Conservation (phyloP, 2,113 vertebrate species). For the Ictalurus furcatus region DNA sequence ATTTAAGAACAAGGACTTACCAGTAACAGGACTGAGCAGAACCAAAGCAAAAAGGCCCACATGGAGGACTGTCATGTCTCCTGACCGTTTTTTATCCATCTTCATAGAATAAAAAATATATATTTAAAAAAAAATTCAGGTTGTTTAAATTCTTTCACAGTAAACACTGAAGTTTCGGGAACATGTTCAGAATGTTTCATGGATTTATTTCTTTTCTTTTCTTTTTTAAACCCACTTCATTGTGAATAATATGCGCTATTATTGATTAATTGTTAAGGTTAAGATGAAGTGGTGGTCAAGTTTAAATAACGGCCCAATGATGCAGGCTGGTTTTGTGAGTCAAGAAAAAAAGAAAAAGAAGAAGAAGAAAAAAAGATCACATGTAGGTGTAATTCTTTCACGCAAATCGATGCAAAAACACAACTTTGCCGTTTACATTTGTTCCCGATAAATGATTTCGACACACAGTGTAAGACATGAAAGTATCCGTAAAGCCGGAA, state of each 20-base stretch:
- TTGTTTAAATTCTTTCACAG: not conserved
- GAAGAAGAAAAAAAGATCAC: not conserved
- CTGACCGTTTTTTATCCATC: not conserved
- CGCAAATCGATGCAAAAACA: not conserved
- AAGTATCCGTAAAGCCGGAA: not conserved
- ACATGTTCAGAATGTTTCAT: not conserved
- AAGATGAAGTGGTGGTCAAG: not conserved
- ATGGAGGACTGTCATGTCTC: conserved; percentile 49
- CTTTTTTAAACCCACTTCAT: no score
- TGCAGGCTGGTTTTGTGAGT: not conserved
- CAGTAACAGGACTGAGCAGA: conserved; percentile 53
- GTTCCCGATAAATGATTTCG: not conserved
- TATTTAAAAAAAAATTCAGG: not conserved
- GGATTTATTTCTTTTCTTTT: not conserved
- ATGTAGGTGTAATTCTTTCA: not conserved
- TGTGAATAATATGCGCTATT: not conserved
- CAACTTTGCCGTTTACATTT: conserved; percentile 15
- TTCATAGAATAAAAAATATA: conserved; percentile 1
- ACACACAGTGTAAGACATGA: not conserved
- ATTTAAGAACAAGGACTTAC: conserved; percentile 36
- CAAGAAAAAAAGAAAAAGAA: not conserved
- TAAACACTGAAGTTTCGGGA: not conserved
- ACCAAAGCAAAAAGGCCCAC: conserved; percentile 52
- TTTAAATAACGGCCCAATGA: not conserved
- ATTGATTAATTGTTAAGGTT: not conserved